Percentiles rank a stretch among this genome's conserved stretches.
Evolutionary conservation across 2,797 vertebrate species (phyloP).

Genomic region (Huso huso): DNA sequence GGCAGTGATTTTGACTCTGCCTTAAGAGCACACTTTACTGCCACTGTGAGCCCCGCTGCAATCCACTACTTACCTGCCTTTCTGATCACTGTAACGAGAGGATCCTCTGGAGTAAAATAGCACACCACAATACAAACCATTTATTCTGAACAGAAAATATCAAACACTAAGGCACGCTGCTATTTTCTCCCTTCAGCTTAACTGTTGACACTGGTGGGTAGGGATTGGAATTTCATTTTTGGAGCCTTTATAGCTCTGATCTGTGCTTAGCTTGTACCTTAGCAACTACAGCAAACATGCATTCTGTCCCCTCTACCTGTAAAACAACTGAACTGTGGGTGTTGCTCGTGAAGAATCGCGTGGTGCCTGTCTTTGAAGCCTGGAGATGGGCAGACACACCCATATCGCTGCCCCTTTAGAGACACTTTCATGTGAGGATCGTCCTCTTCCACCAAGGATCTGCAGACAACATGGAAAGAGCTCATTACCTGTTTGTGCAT

Average conservation of each 20-base stretch:
- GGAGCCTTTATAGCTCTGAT: background rate
- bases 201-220: background rate
- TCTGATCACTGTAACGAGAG: background rate
- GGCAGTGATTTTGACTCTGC: too few species aligned
- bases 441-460: conserved; percentile 98
- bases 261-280: background rate
- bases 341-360: conserved; percentile 92
- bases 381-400: conserved; percentile 93
- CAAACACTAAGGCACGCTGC: too few species aligned
- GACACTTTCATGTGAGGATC: conserved; percentile 98
- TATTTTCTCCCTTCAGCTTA: too few species aligned
- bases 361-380: conserved; percentile 94
- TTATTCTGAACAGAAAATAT: background rate
- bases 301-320: conserved; percentile 67
- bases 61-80: background rate
- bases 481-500: too few species aligned
- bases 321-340: conserved; percentile 88
- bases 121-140: background rate
- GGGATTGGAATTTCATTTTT: background rate
- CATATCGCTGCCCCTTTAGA: conserved; percentile 92
- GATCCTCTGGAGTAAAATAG: background rate
- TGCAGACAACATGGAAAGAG: conserved; percentile 27
- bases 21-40: too few species aligned
- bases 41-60: background rate
- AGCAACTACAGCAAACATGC: background rate